phyloP scores from a whole-genome alignment of 2,113 vertebrate species.

The Cercopithecus mona region DNA sequence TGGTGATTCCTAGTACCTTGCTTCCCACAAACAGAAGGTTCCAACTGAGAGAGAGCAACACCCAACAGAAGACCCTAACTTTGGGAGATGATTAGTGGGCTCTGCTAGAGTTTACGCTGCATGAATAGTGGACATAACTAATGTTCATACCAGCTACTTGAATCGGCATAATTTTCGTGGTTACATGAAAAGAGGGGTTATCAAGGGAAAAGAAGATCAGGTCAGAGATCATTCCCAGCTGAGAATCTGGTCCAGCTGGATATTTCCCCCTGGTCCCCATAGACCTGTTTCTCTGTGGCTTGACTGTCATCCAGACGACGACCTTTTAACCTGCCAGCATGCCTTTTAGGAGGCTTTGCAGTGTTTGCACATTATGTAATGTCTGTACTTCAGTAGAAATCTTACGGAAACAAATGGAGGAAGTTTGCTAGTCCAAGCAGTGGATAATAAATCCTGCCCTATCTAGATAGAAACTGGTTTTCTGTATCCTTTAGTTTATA shows the following conservation, averaged over 20 bases:
- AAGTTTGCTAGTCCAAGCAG: constrained; percentile 85
- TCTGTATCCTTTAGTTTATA: constrained; percentile 78
- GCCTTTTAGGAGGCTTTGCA: constrained; percentile 69
- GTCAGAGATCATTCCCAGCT: constrained; percentile 74
- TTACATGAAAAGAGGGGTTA: constrained; percentile 71
- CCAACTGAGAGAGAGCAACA: not conserved
- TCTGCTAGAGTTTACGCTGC: not conserved
- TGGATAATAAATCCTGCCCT: constrained; percentile 85
- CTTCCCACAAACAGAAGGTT: not conserved
- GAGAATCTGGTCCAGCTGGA: constrained; percentile 29
- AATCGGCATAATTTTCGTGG: not conserved
- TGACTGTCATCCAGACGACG: constrained; percentile 80
- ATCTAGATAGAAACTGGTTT: constrained; percentile 75
- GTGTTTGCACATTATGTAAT: constrained; percentile 86
- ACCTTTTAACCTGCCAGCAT: constrained; percentile 73
- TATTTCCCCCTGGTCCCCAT: not conserved
- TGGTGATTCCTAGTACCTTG: not conserved
- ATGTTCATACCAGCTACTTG: not conserved
- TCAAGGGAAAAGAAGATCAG: constrained; percentile 73
- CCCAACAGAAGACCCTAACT: not conserved
- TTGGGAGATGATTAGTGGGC: not conserved
- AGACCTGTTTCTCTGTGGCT: constrained; percentile 81
- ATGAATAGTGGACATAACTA: not conserved
- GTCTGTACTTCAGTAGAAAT: constrained; percentile 86
- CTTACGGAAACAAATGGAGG: constrained; percentile 87